Conservation (phyloP, 2,888 invertebrate species). For the Trachelus troglodyta region DNA sequence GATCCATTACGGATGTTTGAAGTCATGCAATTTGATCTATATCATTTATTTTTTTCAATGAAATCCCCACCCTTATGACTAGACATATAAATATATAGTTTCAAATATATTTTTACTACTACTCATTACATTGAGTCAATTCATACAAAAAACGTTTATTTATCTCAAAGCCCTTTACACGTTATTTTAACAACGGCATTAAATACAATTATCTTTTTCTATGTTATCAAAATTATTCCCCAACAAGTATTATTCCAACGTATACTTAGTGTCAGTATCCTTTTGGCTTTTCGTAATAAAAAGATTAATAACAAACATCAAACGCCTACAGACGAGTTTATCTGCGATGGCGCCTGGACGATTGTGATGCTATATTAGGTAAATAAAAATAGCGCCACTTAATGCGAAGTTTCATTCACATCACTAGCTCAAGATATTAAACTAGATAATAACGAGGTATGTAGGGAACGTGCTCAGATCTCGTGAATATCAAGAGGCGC, state of each 20-base stretch:
- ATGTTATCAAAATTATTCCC: not conserved
- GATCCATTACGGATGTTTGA: not conserved
- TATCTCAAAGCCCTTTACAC: not conserved
- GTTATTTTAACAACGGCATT: not conserved
- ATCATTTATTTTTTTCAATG: not conserved
- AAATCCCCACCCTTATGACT: not conserved
- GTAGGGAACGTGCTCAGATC: not conserved
- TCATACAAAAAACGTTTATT: not conserved
- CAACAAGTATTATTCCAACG: not conserved
- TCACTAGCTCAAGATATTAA: not conserved
- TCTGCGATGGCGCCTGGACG: not conserved
- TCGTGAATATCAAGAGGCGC: not conserved
- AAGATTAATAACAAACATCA: constrained; percentile 2
- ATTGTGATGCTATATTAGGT: not conserved
- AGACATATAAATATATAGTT: not conserved
- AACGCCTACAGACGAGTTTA: not conserved
- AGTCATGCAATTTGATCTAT: not conserved
- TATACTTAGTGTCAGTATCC: not conserved
- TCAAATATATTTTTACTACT: not conserved
- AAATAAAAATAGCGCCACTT: not conserved
- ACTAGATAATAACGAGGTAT: not conserved
- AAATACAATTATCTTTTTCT: not conserved
- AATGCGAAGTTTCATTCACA: not conserved
- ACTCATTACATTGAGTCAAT: no score
- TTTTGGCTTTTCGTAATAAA: not conserved